Evolutionary conservation across 2,888 invertebrate genomes (phyloP).

Genomic region (Tachina lurida): DNA sequence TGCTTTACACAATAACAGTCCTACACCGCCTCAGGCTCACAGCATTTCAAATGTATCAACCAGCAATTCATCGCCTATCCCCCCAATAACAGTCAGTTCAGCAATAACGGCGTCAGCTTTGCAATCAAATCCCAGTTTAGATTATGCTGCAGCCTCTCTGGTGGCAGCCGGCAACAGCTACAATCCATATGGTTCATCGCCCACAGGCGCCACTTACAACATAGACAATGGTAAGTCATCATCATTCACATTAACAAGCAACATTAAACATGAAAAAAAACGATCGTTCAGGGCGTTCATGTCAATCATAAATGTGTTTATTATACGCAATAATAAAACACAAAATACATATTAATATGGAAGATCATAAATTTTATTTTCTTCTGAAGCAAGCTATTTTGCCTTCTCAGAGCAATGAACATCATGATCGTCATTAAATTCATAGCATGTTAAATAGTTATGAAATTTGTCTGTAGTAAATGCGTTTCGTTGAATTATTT

Average conservation of each 20-base stretch:
- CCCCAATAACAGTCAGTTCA: slow-evolving; percentile 55
- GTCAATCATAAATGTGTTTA: slow-evolving; percentile 66
- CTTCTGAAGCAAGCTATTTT: not conserved
- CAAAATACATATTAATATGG: slow-evolving; percentile 19
- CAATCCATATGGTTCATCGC: slow-evolving; percentile 67
- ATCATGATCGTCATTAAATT: slow-evolving; percentile 18
- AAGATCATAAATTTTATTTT: slow-evolving; percentile 42
- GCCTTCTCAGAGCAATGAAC: not conserved
- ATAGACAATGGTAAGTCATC: slow-evolving; percentile 81
- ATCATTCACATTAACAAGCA: slow-evolving; percentile 16
- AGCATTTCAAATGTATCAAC: slow-evolving; percentile 70
- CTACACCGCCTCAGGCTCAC: slow-evolving; percentile 80
- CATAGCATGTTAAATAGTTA: slow-evolving; percentile 4
- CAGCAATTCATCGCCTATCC: slow-evolving; percentile 71
- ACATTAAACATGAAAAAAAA: slow-evolving; percentile 11
- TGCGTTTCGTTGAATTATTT: slow-evolving; percentile 2
- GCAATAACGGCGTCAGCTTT: slow-evolving; percentile 73
- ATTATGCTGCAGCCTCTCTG: slow-evolving; percentile 80
- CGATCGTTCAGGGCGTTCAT: slow-evolving; percentile 62
- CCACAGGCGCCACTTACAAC: slow-evolving; percentile 75
- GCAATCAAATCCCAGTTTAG: slow-evolving; percentile 75
- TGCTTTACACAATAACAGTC: slow-evolving; percentile 71
- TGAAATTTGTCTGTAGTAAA: slow-evolving; percentile 13
- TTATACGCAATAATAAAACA: slow-evolving; percentile 16
- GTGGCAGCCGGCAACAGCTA: slow-evolving; percentile 77